A percentile compares a stretch with the other conserved stretches of the same genome.
These are phyloP conservation scores for Hoplostethus atlanticus DNA, from an alignment of 2,797 vertebrate genomes.

Conservation along the genomic window DNA sequence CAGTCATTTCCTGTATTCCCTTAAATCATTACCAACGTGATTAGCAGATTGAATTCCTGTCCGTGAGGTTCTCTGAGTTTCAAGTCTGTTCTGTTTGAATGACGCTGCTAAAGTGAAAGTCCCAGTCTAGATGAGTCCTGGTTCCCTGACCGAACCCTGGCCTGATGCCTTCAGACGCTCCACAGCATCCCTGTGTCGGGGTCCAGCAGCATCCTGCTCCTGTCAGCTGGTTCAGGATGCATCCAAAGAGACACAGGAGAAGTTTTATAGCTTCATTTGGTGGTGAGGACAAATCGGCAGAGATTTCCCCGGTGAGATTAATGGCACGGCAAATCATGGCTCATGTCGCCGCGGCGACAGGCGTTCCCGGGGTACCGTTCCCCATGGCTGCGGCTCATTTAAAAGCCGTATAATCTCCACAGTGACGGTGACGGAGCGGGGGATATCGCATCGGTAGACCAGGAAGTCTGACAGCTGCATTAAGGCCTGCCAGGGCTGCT, in stretches of 20 bases:
- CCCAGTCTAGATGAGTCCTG: too few relatives aligned
- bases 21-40: too few relatives aligned
- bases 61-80: too few relatives aligned
- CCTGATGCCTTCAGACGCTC: not conserved
- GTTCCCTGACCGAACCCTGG: too few relatives aligned
- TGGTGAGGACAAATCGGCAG: conserved; percentile 63
- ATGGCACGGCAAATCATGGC: conserved; percentile 76
- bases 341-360: conserved; percentile 72
- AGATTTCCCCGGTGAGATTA: conserved; percentile 78
- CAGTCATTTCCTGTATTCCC: too few relatives aligned
- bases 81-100: too few relatives aligned
- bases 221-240: conserved; percentile 19
- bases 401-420: conserved; percentile 74
- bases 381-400: conserved; percentile 76
- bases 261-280: conserved; percentile 74
- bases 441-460: conserved; percentile 62
- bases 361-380: conserved; percentile 63
- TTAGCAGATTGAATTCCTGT: too few relatives aligned
- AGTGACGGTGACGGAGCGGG: conserved; percentile 52
- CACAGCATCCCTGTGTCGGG: not conserved
- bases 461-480: conserved; percentile 79
- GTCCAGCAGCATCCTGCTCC: conserved; percentile 12
- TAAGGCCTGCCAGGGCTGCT: conserved; percentile 77
- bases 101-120: too few relatives aligned
- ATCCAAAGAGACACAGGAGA: conserved; percentile 38